Conservation (phyloP, 2,888 invertebrate species). For the Drosophila cognata region DNA sequence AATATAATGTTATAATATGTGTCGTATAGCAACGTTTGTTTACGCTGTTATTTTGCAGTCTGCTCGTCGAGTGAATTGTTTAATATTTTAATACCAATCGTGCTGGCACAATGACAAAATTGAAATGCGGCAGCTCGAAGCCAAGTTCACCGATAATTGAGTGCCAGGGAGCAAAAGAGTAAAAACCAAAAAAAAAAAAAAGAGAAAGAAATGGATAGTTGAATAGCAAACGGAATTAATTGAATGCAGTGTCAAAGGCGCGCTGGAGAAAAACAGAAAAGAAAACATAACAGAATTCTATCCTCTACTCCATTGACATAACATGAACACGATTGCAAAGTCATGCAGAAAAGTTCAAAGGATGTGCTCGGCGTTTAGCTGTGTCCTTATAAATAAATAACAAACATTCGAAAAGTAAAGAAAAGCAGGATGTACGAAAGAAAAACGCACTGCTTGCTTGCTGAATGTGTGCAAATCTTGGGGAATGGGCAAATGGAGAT, state of each 20-base stretch:
- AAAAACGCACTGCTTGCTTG: slow-evolving; percentile 37
- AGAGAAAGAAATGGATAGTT: slow-evolving; percentile 10
- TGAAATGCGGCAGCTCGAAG: slow-evolving; percentile 35
- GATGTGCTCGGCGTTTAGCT: slow-evolving; percentile 52
- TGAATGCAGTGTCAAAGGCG: slow-evolving; percentile 63
- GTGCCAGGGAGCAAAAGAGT: not conserved
- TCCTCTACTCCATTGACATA: not conserved
- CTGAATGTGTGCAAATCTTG: slow-evolving; percentile 1
- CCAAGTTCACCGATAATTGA: slow-evolving; percentile 42
- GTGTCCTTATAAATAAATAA: slow-evolving; percentile 78
- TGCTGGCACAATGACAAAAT: slow-evolving; percentile 25
- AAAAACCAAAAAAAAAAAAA: not conserved
- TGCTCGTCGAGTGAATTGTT: slow-evolving; percentile 42
- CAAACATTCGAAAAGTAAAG: slow-evolving; percentile 66
- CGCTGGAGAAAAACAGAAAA: slow-evolving; percentile 17
- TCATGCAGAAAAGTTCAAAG: slow-evolving; percentile 77
- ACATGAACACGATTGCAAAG: slow-evolving; percentile 63
- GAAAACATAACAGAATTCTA: slow-evolving; percentile 26
- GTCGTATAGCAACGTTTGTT: slow-evolving; percentile 29
- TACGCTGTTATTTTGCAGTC: slow-evolving; percentile 40
- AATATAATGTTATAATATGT: slow-evolving; percentile 12
- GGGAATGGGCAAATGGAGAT: not conserved
- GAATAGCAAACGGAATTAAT: slow-evolving; percentile 61
- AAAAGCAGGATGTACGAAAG: slow-evolving; percentile 42
- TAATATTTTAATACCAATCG: slow-evolving; percentile 55